Base-by-base conservation (phyloP, 2,797 vertebrate species). In the Tenualosa ilisha region DNA sequence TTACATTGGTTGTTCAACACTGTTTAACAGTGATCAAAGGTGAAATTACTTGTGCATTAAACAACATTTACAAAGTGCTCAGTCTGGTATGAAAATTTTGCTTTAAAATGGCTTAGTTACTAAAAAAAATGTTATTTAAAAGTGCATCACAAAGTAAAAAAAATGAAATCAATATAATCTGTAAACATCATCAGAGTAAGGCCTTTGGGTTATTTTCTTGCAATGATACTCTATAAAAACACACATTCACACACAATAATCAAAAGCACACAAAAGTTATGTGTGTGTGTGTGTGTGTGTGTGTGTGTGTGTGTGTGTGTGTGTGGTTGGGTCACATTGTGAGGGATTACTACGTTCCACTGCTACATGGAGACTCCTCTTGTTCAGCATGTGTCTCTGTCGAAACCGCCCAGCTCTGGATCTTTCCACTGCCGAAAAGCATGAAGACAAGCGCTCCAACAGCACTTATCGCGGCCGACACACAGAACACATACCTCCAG, bases 401-500 rank as follows among this genome's bases (percentile, higher is more conserved):
- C 0, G 90, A 90, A 51, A 89, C 5, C 49, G 96, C 96, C 97
- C 97, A 97, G 11, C 89, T 87, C 82, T 97, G 96, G 68, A 96
- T n/a, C 84, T 95, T 88, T 22, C 91, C 94, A 1, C 90, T 93
- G 88, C 95, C 94, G 50, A 96, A 94, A 37, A 94, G 6, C 0
- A 89, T 81, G 89, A 72, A 97, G 91, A 96, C 3, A 31, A 95
- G 0, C 0, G 95, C 92, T 4, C 96, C 96, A 2, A 81, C 7
- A 0, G 89, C 8, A 53, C 92, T 95, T 88, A 96, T 83, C 40
- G 85, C 94, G 0, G 95, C 94, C 0, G 95, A 88, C 6, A 97
- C 0, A 85, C 91, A 95, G 93, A 97, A 97, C 63, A 96, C 94
- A 15, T 87, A 94, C 54, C 87, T 96, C 97, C 97, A 97, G 51